Base-by-base conservation (phyloP, 2,113 vertebrate genomes). In the Leucopsar rothschildi region DNA sequence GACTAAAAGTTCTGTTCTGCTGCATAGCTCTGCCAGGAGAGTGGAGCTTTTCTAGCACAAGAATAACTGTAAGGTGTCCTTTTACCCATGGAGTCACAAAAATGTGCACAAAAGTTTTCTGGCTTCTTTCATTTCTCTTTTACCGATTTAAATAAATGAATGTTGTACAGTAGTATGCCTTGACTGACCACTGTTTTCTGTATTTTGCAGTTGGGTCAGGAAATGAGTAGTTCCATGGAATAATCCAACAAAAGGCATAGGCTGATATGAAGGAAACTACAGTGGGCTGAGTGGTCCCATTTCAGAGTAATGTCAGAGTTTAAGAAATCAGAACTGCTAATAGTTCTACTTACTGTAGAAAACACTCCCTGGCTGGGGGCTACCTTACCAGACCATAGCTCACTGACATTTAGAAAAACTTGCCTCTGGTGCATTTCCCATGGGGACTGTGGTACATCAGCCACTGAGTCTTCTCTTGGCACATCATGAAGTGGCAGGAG, bases 171-270 rank as follows among this genome's bases (percentile, higher is more conserved):
- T 57, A 33, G 40, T 44, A n/a, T 13, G 16, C 92, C 69, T 84
- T 90, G 29, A 5, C 56, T 91, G 79, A 85, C 83, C 79, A 29
- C 90, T 83, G 73, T 31, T 27, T 88, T 95, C 57, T 94, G 88
- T 82, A 22, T 92, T 96, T 88, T 90, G 80, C 85, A 88, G 52
- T 9, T 95, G 82, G 55, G 75, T 94, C 73, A 82, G 91, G 71
- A 92, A 86, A 93, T 89, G 14, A 77, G 52, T 56, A 11, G 49
- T 71, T 82, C 89, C 73, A 20, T 89, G 59, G 31, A 42, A 69
- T 50, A 52, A 65, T 81, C 75, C 56, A 70, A 33, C 80, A 96
- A 50, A 17, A 5, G 35, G 65, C 76, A 40, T 37, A 88, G 87
- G 56, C 86, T 65, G 83, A 78, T 92, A 76, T 18, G 83, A 90